Percentiles rank a stretch among this genome's conserved stretches.
Evolutionary conservation across 2,888 invertebrate species (phyloP).

Genomic region (Oscheius onirici): DNA sequence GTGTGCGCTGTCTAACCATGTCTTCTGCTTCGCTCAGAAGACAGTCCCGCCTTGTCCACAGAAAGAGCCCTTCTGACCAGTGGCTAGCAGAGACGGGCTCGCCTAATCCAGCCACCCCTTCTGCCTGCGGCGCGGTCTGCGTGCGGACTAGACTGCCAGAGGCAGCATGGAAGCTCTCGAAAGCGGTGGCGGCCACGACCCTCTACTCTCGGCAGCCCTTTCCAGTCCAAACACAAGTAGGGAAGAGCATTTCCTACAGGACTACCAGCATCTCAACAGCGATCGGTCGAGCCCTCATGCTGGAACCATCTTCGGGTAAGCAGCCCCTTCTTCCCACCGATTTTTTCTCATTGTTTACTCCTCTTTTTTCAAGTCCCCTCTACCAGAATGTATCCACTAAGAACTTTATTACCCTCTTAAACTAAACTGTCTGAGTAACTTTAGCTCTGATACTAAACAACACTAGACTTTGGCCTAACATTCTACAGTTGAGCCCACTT

Average conservation of each 20-base stretch:
- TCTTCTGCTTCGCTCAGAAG: neutral
- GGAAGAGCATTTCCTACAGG: slow-evolving; percentile 34
- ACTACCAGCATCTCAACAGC: slow-evolving; percentile 19
- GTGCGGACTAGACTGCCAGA: slow-evolving; percentile 27
- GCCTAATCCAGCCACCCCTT: slow-evolving; percentile 3
- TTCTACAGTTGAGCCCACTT: too few species aligned
- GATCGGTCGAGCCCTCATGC: slow-evolving; percentile 30
- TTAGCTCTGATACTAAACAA: neutral
- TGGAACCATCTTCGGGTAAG: slow-evolving; percentile 35
- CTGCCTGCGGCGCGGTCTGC: slow-evolving; percentile 10
- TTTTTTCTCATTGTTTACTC: neutral
- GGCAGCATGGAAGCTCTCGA: slow-evolving; percentile 40
- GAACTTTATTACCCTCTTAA: too few species aligned
- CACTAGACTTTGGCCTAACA: neutral
- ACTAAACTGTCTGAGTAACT: neutral
- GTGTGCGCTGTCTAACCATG: neutral
- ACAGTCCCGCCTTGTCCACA: neutral
- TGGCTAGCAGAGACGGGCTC: slow-evolving; percentile 10
- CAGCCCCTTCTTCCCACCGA: neutral
- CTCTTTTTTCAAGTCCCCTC: too few species aligned
- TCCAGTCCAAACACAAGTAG: slow-evolving; percentile 28
- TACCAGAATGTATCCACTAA: too few species aligned
- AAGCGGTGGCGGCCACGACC: slow-evolving; percentile 37
- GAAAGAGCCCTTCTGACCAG: slow-evolving; percentile 17
- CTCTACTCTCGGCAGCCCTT: slow-evolving; percentile 40